Conservation (phyloP, 1,140 invertebrate species). For the Heliconius congener region DNA sequence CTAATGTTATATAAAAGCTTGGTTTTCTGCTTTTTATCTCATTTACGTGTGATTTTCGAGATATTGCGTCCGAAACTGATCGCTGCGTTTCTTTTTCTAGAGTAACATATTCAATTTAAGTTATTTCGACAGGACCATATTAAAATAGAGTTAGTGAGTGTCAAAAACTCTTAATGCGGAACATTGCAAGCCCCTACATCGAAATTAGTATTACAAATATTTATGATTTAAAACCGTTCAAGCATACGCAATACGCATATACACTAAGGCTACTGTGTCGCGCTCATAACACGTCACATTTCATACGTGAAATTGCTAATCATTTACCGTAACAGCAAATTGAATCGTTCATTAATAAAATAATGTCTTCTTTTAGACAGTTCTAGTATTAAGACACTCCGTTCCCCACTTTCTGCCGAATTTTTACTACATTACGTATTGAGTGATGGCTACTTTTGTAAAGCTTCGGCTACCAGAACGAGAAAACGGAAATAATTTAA, state of each 20-base stretch:
- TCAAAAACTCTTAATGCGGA: not conserved
- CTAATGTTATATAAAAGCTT: not conserved
- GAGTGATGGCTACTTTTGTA: too few species aligned
- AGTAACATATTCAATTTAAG: too few species aligned
- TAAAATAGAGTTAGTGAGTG: too few species aligned
- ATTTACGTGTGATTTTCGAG: too few species aligned
- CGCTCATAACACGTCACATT: not conserved
- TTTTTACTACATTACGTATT: too few species aligned
- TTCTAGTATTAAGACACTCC: too few species aligned
- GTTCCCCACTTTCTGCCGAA: too few species aligned
- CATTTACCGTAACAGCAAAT: not conserved
- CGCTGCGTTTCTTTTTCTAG: too few species aligned
- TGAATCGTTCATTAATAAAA: not conserved
- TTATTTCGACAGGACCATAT: too few species aligned
- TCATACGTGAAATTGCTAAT: not conserved
- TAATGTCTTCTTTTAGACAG: not conserved
- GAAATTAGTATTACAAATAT: not conserved
- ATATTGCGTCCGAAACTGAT: too few species aligned
- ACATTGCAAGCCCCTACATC: not conserved
- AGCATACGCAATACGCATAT: not conserved
- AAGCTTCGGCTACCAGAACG: too few species aligned
- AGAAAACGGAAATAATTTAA: too few species aligned
- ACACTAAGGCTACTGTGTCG: not conserved
- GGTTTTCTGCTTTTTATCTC: not conserved
- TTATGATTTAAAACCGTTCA: not conserved